These are phyloP conservation scores for Perodicticus potto DNA, from an alignment of 2,797 vertebrate species.

Conservation along the genomic window DNA sequence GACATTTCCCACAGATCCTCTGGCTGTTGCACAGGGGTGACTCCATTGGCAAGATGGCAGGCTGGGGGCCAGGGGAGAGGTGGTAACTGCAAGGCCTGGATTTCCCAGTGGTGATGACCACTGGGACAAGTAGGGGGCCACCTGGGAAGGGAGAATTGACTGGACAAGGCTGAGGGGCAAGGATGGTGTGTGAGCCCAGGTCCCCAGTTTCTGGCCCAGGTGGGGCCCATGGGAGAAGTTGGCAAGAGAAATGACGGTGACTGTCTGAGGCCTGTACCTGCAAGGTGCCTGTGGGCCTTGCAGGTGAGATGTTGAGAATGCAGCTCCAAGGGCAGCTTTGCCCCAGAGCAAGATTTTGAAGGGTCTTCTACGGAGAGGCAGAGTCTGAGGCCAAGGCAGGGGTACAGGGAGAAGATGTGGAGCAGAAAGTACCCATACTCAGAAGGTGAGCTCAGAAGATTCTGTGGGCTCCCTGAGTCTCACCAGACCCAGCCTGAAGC, in stretches of 20 bases:
- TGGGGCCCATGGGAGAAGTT: background rate
- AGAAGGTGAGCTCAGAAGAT: background rate
- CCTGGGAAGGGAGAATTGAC: too few relatives aligned
- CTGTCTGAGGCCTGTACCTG: too few relatives aligned
- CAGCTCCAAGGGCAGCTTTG: background rate
- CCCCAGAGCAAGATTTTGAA: background rate
- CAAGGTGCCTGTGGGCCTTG: background rate
- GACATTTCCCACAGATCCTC: background rate
- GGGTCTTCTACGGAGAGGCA: background rate
- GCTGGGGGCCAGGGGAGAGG: background rate
- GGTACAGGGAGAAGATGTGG: background rate
- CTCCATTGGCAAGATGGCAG: background rate
- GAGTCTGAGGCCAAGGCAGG: background rate
- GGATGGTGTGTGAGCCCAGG: background rate
- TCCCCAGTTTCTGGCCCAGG: background rate
- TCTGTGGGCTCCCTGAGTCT: background rate
- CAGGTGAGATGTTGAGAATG: background rate
- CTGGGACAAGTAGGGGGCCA: accelerated
- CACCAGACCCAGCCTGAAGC: background rate
- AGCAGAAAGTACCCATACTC: too few relatives aligned
- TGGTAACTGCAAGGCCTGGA: background rate
- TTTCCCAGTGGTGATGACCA: accelerated
- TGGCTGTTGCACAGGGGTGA: background rate
- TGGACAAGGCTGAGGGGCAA: background rate
- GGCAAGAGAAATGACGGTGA: accelerated